A percentile compares a stretch with the other conserved stretches of the same genome.
phyloP scores from a whole-genome alignment of 2,797 vertebrate species.

The Psittacula derbiana region DNA sequence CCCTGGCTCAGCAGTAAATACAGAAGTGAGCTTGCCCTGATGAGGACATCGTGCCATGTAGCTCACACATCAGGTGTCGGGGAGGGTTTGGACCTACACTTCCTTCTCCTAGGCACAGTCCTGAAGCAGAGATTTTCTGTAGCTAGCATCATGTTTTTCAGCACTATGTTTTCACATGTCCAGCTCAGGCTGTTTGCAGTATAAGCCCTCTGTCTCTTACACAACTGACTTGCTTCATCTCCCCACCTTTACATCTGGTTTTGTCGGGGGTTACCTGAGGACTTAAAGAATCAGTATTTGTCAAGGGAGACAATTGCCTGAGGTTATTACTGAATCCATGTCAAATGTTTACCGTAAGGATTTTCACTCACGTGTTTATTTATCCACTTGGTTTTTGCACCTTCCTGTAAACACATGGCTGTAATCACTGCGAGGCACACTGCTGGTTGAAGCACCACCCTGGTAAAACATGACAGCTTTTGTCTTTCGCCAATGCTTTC shows the following conservation, averaged over 20 bases:
- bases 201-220: background rate
- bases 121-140: background rate
- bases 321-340: background rate
- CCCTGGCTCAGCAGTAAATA: rapidly evolving
- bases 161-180: background rate
- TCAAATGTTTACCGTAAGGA: background rate
- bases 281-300: background rate
- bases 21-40: rapidly evolving
- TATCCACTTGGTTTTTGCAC: background rate
- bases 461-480: constrained; percentile 16
- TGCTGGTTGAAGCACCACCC: background rate
- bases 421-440: background rate
- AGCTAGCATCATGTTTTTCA: background rate
- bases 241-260: background rate
- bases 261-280: background rate
- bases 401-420: background rate
- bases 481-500: constrained; percentile 26
- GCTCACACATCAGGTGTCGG: background rate
- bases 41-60: rapidly evolving
- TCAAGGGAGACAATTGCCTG: background rate
- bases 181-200: background rate
- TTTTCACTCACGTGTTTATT: background rate
- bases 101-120: background rate
- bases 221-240: background rate
- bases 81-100: background rate